phyloP scores from a whole-genome alignment of 2,888 invertebrate genomes.

The Macroteleia sp. region DNA sequence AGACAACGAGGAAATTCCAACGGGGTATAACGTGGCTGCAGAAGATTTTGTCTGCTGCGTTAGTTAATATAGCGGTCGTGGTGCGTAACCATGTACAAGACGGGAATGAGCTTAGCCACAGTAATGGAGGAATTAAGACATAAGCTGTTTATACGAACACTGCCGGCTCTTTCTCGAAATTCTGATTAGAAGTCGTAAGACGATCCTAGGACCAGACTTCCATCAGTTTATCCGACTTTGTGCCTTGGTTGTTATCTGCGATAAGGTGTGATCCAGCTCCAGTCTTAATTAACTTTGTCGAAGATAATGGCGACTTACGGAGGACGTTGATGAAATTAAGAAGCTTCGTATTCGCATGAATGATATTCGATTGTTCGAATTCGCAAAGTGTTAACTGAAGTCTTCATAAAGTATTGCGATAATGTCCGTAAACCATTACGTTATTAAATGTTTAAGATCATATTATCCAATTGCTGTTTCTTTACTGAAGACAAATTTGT shows the following conservation, averaged over 20 bases:
- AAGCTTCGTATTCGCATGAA: background rate
- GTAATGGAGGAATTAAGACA: slow-evolving; percentile 70
- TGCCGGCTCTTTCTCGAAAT: slow-evolving; percentile 57
- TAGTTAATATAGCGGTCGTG: slow-evolving; percentile 36
- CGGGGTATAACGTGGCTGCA: too few relatives aligned
- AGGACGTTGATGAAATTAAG: slow-evolving; percentile 39
- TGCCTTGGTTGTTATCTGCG: slow-evolving; percentile 52
- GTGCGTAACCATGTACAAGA: slow-evolving; percentile 51
- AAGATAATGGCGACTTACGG: slow-evolving; percentile 53
- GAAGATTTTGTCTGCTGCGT: slow-evolving; percentile 36
- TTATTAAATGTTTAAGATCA: too few relatives aligned
- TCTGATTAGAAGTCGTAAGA: slow-evolving; percentile 67
- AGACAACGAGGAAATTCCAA: slow-evolving; percentile 9
- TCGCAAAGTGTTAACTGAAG: too few relatives aligned
- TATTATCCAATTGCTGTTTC: too few relatives aligned
- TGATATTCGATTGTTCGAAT: too few relatives aligned
- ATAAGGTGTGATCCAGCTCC: slow-evolving; percentile 53
- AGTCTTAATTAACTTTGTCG: slow-evolving; percentile 58
- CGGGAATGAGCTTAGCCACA: slow-evolving; percentile 62
- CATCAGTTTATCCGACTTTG: slow-evolving; percentile 61
- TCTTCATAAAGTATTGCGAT: too few relatives aligned
- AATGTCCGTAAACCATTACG: too few relatives aligned
- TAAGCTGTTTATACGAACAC: slow-evolving; percentile 69
- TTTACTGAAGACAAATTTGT: too few relatives aligned
- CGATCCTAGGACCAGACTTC: slow-evolving; percentile 43